Percentiles rank a stretch among this genome's conserved stretches.
Conservation (phyloP, 2,113 vertebrate genomes). For the Aplodontia rufa region DNA sequence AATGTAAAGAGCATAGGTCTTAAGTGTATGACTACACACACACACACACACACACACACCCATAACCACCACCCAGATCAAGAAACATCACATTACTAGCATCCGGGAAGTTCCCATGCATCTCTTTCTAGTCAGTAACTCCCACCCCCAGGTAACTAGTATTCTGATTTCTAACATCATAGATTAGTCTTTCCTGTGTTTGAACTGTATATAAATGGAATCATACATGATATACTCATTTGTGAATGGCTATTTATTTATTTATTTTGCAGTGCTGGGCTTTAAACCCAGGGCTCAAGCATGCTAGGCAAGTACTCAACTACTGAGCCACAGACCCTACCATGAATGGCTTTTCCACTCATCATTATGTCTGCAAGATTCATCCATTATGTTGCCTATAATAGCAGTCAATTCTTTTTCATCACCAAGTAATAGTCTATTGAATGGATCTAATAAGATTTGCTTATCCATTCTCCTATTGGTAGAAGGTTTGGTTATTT, state of each 20-base stretch:
- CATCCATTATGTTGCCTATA: background rate
- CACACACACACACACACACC: background rate
- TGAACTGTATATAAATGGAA: background rate
- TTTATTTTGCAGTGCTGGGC: background rate
- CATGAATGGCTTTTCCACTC: background rate
- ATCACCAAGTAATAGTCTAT: background rate
- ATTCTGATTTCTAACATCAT: constrained; percentile 16
- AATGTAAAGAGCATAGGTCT: background rate
- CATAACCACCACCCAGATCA: background rate
- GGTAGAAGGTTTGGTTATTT: background rate
- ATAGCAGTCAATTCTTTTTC: background rate
- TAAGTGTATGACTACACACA: background rate
- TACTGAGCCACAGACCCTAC: background rate
- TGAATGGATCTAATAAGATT: background rate
- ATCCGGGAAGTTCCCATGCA: background rate
- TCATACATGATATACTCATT: background rate
- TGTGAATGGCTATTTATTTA: background rate
- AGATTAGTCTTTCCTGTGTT: constrained; percentile 33
- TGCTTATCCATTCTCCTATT: background rate
- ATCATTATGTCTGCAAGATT: background rate
- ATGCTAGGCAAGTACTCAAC: background rate
- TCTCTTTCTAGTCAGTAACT: background rate
- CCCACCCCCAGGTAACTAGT: background rate
- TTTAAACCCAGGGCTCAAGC: background rate
- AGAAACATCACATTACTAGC: background rate